Evolutionary conservation across 2,797 vertebrate species (phyloP), one percentile per base, ranked within the genome.

Genomic region (Falco columbarius): DNA sequence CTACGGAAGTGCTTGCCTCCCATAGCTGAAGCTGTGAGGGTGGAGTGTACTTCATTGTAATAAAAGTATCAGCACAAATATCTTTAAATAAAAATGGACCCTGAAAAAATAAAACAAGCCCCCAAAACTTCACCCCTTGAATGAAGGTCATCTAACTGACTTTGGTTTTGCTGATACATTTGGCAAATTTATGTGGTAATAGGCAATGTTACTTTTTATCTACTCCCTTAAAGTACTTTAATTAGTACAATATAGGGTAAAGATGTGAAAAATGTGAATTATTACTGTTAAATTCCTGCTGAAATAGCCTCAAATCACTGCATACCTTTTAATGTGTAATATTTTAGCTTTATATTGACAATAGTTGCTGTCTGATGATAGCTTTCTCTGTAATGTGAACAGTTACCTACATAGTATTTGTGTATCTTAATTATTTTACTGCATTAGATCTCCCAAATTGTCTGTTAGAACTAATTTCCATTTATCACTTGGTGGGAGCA

Each of bases 11-110:
- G 6, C 87, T 91, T 95, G 13, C 63, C 58, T 93, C 56, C 61
- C 19, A 15, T 81, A 87, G 81, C 18, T 81, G 65, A 95, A 93
- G 51, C 76, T 96, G 51, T 15, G 20, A 94, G 87, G 86, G 54
- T 92, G 90, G 90, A 81, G 89, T 94, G 83, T 94, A 85, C 61
- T 90, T 81, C n/a, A 47, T 51, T 59, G 23, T 65, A 75, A 77
- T 68, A 34, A 56, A 91, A 67, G 17, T 52, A 10, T 55, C 59
- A 38, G 16, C 36, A 40, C 88, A 81, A 49, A 14, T 46, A 65
- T 61, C 17, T 56, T 61, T 32, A 3, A 55, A 17, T 47, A 47
- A 36, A 40, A 55, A 17, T 38, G 30, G 5, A 32, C 36, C 11
- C 12, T 20, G 10, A 34, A 34, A 32, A 47, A 62, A 36, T 10